Evolutionary conservation across 2,888 invertebrate genomes (phyloP).

Genomic region (Pseudeuparius sepicola): DNA sequence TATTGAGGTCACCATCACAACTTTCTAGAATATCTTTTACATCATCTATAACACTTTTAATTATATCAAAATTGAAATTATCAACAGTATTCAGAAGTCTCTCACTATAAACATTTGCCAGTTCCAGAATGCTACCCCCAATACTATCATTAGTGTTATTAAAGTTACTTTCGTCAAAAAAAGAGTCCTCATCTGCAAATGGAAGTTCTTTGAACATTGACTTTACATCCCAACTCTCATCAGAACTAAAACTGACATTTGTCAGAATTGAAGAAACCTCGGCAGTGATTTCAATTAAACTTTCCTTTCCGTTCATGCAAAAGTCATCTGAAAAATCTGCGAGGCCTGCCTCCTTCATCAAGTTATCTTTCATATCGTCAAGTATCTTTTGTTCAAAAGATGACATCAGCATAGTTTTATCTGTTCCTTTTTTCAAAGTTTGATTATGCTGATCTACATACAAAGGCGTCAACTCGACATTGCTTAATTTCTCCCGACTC

Average conservation of each 20-base stretch:
- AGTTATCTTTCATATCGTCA: constrained; percentile 23
- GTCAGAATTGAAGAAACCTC: constrained; percentile 14
- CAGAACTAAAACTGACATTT: not conserved
- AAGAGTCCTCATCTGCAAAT: constrained; percentile 7
- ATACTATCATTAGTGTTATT: not conserved
- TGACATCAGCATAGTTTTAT: constrained; percentile 6
- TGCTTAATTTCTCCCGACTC: constrained; percentile 11
- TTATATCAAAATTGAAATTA: constrained; percentile 9
- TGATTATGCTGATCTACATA: constrained; percentile 19
- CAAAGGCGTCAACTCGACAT: constrained; percentile 24
- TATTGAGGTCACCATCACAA: not conserved
- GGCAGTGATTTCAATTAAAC: constrained; percentile 21
- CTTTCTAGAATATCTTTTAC: constrained; percentile 10
- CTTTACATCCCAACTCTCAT: too few relatives aligned
- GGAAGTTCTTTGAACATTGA: too few relatives aligned
- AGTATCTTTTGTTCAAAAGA: constrained; percentile 25
- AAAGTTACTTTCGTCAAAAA: constrained; percentile 5
- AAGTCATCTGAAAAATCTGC: too few relatives aligned
- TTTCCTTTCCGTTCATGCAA: constrained; percentile 24
- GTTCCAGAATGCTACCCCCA: constrained; percentile 3
- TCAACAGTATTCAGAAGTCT: constrained; percentile 15
- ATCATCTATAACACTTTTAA: constrained; percentile 10
- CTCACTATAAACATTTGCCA: constrained; percentile 10
- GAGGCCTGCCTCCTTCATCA: too few relatives aligned
- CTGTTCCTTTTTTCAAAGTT: constrained; percentile 18